Conservation (phyloP, 2,888 invertebrate species). For the Coecobrya sp. region DNA sequence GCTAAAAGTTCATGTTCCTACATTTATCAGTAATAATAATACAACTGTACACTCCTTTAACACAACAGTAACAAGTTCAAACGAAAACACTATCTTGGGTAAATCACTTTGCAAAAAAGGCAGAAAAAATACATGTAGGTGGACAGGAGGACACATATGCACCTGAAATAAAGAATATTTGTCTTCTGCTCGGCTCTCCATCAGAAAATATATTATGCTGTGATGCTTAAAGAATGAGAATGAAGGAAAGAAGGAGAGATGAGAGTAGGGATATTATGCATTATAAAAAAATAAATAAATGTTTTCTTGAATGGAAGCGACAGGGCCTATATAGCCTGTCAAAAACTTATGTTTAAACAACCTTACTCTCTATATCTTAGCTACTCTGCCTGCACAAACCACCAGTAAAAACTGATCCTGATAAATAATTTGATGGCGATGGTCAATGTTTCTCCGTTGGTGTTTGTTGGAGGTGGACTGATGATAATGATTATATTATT, state of each 20-base stretch:
- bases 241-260: background rate
- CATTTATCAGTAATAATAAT: background rate
- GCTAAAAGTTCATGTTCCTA: constrained; percentile 57
- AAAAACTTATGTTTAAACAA: constrained; percentile 34
- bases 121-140: constrained; percentile 72
- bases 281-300: constrained; percentile 46
- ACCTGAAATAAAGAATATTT: constrained; percentile 64
- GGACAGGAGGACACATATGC: constrained; percentile 83
- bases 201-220: background rate
- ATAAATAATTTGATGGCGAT: constrained; percentile 40
- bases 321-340: constrained; percentile 18
- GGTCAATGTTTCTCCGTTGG: constrained; percentile 75
- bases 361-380: constrained; percentile 38
- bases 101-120: constrained; percentile 74
- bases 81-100: constrained; percentile 80
- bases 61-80: constrained; percentile 61
- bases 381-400: constrained; percentile 8
- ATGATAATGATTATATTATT: constrained; percentile 72
- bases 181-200: constrained; percentile 35
- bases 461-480: constrained; percentile 76
- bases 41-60: constrained; percentile 59
- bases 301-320: constrained; percentile 69
- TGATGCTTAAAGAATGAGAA: background rate
- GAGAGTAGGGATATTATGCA: background rate
- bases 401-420: constrained; percentile 22